Base-by-base conservation (phyloP, 2,113 vertebrate species). In the Podarcis muralis region DNA sequence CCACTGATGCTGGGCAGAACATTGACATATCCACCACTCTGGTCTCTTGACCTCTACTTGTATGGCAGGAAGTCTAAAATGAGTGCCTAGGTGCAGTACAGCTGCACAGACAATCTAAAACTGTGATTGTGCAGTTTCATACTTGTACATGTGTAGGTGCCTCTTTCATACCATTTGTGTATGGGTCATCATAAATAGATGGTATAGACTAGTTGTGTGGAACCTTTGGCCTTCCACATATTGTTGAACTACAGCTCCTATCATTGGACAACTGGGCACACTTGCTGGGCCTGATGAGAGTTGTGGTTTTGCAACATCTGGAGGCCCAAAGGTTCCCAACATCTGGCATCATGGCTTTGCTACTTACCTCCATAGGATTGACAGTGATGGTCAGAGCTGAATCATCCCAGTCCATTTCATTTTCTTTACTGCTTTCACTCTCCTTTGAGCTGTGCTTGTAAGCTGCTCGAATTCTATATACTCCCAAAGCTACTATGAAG, bases 301-400 rank as follows among this genome's bases (percentile, higher is more conserved):
- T 53, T 53, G 48, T 53, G 11, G 48, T 53, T 53, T 53, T 2
- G 48, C 48, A 53, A 53, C 48, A 53, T 53, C 48, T 53, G 48
- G 48, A 53, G 48, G 48, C 48, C 48, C 48, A 53, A 53, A 53
- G 48, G 48, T 53, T 53, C 48, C 48, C 48, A 53, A 12, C 48
- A 53, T 53, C 48, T 53, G 48, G 0, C 0, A n/a, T 11, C 20
- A 0, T 12, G 53, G 2, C 22, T 80, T 25, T 4, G 89, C 1
- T 27, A 8, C 1, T 92, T 96, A 99, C 99, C 98, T 99, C 98
- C 98, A 99, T 98, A 9, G 99, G 99, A 90, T 99, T 99, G 93
- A 99, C 95, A 0, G 98, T 99, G 95, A 99, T 99, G 0, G 98
- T 99, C 88, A 99, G 97, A 2, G 98, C 97, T 3, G 98, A 98